Percentiles rank a stretch among this genome's conserved stretches.
Conservation (phyloP, 2,113 vertebrate genomes). For the Menidia beryllina region DNA sequence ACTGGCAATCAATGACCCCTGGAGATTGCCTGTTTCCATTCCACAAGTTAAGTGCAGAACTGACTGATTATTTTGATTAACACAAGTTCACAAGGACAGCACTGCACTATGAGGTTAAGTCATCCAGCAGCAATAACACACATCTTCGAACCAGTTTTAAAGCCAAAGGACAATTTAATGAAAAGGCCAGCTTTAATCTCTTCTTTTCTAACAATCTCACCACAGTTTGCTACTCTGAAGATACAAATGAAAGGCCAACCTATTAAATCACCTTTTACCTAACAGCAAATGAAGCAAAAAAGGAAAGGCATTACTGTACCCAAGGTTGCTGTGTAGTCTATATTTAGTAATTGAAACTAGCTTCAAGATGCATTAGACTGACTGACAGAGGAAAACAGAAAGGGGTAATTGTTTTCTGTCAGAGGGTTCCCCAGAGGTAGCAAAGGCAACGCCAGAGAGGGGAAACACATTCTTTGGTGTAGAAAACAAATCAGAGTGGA, state of each 20-base stretch:
- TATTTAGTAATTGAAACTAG: constrained; percentile 25
- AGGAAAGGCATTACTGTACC: background rate
- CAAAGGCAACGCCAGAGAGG: constrained; percentile 11
- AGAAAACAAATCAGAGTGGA: constrained; percentile 28
- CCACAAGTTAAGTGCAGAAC: constrained; percentile 34
- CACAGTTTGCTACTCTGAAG: constrained; percentile 1
- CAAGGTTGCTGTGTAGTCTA: background rate
- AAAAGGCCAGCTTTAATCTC: background rate
- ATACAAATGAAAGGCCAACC: constrained; percentile 6
- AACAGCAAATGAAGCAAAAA: constrained; percentile 12
- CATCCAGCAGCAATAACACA: constrained; percentile 8
- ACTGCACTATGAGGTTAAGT: constrained; percentile 28
- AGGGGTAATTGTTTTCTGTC: constrained; percentile 39
- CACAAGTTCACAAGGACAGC: constrained; percentile 24
- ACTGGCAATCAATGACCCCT: background rate
- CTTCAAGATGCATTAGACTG: constrained; percentile 27
- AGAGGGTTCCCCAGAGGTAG: constrained; percentile 28
- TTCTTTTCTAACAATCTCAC: background rate
- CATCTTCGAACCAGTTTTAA: constrained; percentile 1
- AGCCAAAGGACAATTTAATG: background rate
- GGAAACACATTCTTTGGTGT: constrained; percentile 16
- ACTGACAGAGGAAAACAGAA: constrained; percentile 7
- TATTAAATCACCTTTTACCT: constrained; percentile 13
- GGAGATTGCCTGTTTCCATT: constrained; percentile 10
- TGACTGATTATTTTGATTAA: constrained; percentile 49